These are phyloP conservation scores for Adelges cooleyi DNA, from an alignment of 1,140 invertebrate genomes.

Conservation along the genomic window DNA sequence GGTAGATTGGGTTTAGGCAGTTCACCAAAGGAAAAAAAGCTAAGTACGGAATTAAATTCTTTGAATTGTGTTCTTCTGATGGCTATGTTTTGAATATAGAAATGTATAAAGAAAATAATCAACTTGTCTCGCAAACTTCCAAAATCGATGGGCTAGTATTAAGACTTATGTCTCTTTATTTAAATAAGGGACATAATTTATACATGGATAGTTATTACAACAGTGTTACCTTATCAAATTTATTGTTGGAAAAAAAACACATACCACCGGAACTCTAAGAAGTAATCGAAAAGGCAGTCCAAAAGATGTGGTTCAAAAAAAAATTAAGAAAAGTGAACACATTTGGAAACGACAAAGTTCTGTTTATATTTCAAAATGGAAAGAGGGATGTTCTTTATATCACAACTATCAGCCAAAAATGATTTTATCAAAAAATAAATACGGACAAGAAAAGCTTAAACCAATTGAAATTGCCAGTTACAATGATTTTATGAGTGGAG, in stretches of 20 bases:
- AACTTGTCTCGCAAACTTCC: neutral
- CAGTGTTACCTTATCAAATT: neutral
- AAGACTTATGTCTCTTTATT: neutral
- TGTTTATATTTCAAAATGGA: neutral
- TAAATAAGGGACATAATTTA: conserved; percentile 1
- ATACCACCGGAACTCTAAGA: neutral
- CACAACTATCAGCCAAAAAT: conserved; percentile 2
- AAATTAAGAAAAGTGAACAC: neutral
- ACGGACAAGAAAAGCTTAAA: neutral
- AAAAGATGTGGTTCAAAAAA: neutral
- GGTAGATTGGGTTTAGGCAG: neutral
- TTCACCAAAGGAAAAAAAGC: neutral
- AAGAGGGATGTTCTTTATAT: conserved; percentile 4
- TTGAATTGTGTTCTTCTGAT: neutral
- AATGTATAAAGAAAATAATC: conserved; percentile 4
- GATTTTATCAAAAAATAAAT: neutral
- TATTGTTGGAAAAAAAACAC: neutral
- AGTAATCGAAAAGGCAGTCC: neutral
- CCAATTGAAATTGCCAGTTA: neutral
- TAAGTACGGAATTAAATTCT: neutral
- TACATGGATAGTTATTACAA: conserved; percentile 3
- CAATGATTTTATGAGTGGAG: neutral
- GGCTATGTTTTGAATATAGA: neutral
- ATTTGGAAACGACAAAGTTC: neutral
- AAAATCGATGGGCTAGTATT: neutral